Conservation (phyloP, 2,797 vertebrate genomes). For the Selene dorsalis region DNA sequence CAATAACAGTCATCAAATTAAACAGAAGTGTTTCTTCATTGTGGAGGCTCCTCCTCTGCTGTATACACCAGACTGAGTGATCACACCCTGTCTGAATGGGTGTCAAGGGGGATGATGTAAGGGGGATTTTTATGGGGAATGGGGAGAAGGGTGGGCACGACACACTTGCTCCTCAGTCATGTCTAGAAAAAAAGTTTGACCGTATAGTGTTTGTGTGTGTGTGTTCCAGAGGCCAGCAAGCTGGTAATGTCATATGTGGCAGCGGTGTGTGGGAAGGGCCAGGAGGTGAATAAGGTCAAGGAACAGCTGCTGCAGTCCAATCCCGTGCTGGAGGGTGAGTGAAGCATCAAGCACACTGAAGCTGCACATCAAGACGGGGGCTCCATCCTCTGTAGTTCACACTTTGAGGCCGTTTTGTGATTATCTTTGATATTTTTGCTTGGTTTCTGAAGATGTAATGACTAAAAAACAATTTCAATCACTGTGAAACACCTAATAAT, state of each 20-base stretch:
- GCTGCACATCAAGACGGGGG: slow-evolving; percentile 5
- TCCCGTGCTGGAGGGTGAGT: slow-evolving; percentile 97
- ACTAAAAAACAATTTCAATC: background rate
- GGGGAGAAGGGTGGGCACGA: slow-evolving; percentile 34
- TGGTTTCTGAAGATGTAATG: background rate
- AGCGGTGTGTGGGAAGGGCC: slow-evolving; percentile 98
- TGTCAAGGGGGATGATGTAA: slow-evolving; percentile 71
- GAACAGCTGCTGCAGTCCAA: slow-evolving; percentile 99
- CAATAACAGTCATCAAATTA: slow-evolving; percentile 58
- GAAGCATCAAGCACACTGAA: slow-evolving; percentile 3
- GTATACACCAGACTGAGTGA: slow-evolving; percentile 33
- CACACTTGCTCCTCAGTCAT: slow-evolving; percentile 42
- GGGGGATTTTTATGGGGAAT: slow-evolving; percentile 61
- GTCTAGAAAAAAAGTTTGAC: slow-evolving; percentile 59
- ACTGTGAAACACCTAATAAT: background rate
- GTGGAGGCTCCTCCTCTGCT: slow-evolving; percentile 16
- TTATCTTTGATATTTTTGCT: background rate
- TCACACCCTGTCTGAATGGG: slow-evolving; percentile 55
- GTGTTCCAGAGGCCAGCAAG: slow-evolving; percentile 95
- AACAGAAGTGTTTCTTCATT: slow-evolving; percentile 37
- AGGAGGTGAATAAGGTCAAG: slow-evolving; percentile 99
- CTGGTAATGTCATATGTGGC: slow-evolving; percentile 99
- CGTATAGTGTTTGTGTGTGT: slow-evolving; percentile 60
- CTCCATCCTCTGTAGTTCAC: slow-evolving; percentile 30
- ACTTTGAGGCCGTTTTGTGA: background rate